Base-by-base conservation (phyloP, 2,113 vertebrate genomes). In the Okapia johnstoni region DNA sequence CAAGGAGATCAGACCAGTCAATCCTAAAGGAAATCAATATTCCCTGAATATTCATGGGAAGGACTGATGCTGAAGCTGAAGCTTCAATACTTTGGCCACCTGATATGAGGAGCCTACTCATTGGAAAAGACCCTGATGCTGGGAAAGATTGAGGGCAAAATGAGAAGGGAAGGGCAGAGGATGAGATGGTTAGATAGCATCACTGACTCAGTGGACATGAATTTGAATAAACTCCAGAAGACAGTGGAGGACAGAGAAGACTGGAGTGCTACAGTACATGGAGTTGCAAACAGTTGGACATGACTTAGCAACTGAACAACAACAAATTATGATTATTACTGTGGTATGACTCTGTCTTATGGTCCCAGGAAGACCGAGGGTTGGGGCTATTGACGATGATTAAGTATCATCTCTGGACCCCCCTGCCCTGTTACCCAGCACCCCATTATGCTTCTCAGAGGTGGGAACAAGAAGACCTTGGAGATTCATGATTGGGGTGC, bases 361-460 rank as follows among this genome's bases (percentile, higher is more conserved):
- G 19, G n/a, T 11, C 55, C 92, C 26, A n/a, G 50, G 60, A 87
- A 80, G 79, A 79, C 2, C 0, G 2, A 40, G 36, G 9, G 16
- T 21, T 1, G 7, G 1, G 2, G 25, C 16, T 88, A 1, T 2
- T 10, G 28, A 14, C 0, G 8, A 48, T 8, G 30, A 4, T 33
- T 7, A 46, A 43, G 23, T 79, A 26, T 80, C 28, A 0, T 6
- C 55, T 80, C 79, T 26, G 9, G 5, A 6, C 17, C 19, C 3
- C 36, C 7, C 4, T 3, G 15, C 16, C 3, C 52, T 11, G 2
- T 54, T 77, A 30, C 2, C 26, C 57, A 43, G 70, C 23, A 1
- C 40, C 12, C 48, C 1, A 5, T 1, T 23, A 15, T 73, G 46
- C 33, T 85, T 48, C 86, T 92, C 28, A 85, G 43, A 50, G 17